Conservation (phyloP, 2,888 invertebrate genomes). For the Allacma fusca region DNA sequence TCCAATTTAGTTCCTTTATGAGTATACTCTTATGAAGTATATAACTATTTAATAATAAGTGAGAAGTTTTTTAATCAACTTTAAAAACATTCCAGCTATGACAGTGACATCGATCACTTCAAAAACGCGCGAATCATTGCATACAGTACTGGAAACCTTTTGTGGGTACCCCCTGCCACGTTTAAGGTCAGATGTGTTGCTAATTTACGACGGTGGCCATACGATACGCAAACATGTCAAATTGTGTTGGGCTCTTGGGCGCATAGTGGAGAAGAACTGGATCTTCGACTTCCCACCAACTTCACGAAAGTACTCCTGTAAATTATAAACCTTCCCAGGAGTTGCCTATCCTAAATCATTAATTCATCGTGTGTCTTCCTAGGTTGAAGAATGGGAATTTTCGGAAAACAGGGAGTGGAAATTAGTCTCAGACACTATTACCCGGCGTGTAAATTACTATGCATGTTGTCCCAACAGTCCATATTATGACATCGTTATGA, state of each 20-base stretch:
- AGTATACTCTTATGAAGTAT: too few species aligned
- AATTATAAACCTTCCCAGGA: too few species aligned
- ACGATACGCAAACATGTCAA: conserved; percentile 74
- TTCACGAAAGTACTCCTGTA: conserved; percentile 35
- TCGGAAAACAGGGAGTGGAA: conserved; percentile 58
- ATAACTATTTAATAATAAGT: too few species aligned
- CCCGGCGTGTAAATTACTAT: too few species aligned
- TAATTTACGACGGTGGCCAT: conserved; percentile 78
- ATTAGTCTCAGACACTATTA: conserved; percentile 45
- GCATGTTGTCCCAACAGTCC: conserved; percentile 51
- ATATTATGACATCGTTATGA: conserved; percentile 53
- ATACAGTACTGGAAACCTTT: conserved; percentile 67
- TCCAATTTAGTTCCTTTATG: too few species aligned
- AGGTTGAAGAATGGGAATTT: conserved; percentile 54
- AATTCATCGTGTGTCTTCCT: background rate
- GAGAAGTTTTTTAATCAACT: too few species aligned
- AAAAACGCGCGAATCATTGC: conserved; percentile 70
- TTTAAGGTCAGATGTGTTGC: conserved; percentile 67
- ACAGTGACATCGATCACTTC: conserved; percentile 71
- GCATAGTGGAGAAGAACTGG: conserved; percentile 70
- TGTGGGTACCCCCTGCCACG: conserved; percentile 76
- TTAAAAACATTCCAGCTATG: too few species aligned
- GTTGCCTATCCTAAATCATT: background rate
- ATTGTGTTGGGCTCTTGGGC: conserved; percentile 80
- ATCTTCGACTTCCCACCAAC: conserved; percentile 61